Percentiles rank a stretch among this genome's conserved stretches.
These are phyloP conservation scores for Papilio protenor DNA, from an alignment of 2,888 invertebrate genomes.

Conservation along the genomic window DNA sequence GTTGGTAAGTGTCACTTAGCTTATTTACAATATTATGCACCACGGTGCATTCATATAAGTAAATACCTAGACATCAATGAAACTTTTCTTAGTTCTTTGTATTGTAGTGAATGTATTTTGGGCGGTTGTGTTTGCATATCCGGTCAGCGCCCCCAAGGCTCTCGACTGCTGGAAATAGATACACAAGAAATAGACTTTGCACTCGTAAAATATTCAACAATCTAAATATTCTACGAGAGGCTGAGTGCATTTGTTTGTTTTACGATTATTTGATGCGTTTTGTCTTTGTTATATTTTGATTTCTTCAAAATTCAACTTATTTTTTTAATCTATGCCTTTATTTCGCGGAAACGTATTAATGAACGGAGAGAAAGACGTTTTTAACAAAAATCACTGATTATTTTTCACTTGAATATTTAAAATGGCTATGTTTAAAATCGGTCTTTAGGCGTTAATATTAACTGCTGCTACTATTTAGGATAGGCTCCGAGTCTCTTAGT, in stretches of 20 bases:
- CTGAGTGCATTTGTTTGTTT: not conserved
- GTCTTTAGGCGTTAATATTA: not conserved
- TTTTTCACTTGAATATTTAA: not conserved
- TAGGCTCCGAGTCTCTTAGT: too few species aligned
- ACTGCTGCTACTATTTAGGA: not conserved
- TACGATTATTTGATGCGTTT: not conserved
- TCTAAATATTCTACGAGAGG: constrained; percentile 14
- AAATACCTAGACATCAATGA: not conserved
- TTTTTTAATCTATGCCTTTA: not conserved
- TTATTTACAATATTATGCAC: too few species aligned
- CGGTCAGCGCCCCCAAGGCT: constrained; percentile 58
- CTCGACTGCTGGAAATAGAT: constrained; percentile 24
- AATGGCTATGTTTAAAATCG: not conserved
- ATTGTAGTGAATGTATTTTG: constrained; percentile 47
- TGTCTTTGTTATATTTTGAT: not conserved
- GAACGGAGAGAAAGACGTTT: too few species aligned
- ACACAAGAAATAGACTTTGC: constrained; percentile 42
- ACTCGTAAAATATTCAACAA: not conserved
- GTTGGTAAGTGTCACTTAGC: too few species aligned
- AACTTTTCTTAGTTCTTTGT: constrained; percentile 5
- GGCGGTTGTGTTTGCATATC: constrained; percentile 57
- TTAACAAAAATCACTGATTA: too few species aligned
- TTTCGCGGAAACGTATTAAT: not conserved
- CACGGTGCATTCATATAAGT: not conserved
- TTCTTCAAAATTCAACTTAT: not conserved